phyloP scores from a whole-genome alignment of 2,888 invertebrate genomes.

The Perizoma affinitatum region DNA sequence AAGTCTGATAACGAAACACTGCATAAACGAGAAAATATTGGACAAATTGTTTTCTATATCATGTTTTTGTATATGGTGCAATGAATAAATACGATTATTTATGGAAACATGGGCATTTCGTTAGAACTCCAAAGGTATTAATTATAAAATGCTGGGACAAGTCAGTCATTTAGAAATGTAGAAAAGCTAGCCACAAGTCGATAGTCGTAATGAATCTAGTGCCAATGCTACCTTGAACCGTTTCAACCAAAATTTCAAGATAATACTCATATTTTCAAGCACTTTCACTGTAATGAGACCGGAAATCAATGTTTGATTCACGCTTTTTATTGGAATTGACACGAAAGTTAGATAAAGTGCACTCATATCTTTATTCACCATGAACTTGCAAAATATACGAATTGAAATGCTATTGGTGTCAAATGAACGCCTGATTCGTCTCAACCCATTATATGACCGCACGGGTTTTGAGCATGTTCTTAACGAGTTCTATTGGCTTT shows the following conservation, averaged over 20 bases:
- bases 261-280: conserved; percentile 3
- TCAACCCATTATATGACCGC: conserved; percentile 41
- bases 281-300: conserved; percentile 25
- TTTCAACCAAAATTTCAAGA: not conserved
- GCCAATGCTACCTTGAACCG: not conserved
- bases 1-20: conserved; percentile 71
- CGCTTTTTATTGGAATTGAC: conserved; percentile 42
- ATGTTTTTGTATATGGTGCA: conserved; percentile 7
- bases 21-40: conserved; percentile 67
- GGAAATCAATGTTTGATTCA: conserved; percentile 41
- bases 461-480: conserved; percentile 37
- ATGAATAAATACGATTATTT: no score
- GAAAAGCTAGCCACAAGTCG: not conserved
- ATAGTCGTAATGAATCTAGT: not conserved
- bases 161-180: no score
- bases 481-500: conserved; percentile 35
- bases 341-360: conserved; percentile 40
- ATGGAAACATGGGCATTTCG: no score
- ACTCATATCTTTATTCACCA: conserved; percentile 35
- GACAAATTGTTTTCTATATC: conserved; percentile 57
- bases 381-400: conserved; percentile 34
- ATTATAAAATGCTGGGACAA: no score
- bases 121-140: no score
- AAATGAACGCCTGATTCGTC: conserved; percentile 11
- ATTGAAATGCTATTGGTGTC: conserved; percentile 24